A percentile compares a stretch with the other conserved stretches of the same genome.
These are phyloP conservation scores for Benitochromis conjunctus DNA, from an alignment of 2,113 vertebrate genomes.

Conservation along the genomic window DNA sequence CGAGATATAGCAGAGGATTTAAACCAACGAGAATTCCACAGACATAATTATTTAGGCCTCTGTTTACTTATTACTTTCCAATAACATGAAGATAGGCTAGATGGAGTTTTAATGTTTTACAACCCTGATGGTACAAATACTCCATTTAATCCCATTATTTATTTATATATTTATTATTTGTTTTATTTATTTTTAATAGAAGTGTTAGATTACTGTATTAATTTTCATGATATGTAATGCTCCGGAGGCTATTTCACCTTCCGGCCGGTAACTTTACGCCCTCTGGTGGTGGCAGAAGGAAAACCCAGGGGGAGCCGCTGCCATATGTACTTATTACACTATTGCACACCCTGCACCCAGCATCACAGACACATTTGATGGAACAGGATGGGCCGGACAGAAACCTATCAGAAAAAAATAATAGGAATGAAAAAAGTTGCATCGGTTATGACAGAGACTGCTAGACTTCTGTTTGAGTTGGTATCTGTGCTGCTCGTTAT, in stretches of 20 bases:
- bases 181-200: not conserved
- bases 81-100: not conserved
- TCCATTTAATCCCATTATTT: not conserved
- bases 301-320: not conserved
- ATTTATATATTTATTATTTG: not conserved
- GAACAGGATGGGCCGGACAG: not conserved
- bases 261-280: not conserved
- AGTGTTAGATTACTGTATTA: not conserved
- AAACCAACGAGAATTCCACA: not conserved
- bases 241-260: not conserved
- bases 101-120: not conserved
- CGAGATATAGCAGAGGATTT: not conserved
- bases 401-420: not conserved
- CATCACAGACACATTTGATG: not conserved
- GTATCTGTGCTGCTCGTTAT: not conserved
- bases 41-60: not conserved
- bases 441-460: not conserved
- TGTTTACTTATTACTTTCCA: not conserved
- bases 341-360: not conserved
- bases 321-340: not conserved
- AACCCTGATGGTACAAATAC: not conserved
- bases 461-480: not conserved
- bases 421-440: not conserved
- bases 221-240: not conserved
- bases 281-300: constrained; percentile 31